Percentiles rank a stretch among this genome's conserved stretches.
phyloP scores from a whole-genome alignment of 2,888 invertebrate species.

The Synanthedon formicaeformis region DNA sequence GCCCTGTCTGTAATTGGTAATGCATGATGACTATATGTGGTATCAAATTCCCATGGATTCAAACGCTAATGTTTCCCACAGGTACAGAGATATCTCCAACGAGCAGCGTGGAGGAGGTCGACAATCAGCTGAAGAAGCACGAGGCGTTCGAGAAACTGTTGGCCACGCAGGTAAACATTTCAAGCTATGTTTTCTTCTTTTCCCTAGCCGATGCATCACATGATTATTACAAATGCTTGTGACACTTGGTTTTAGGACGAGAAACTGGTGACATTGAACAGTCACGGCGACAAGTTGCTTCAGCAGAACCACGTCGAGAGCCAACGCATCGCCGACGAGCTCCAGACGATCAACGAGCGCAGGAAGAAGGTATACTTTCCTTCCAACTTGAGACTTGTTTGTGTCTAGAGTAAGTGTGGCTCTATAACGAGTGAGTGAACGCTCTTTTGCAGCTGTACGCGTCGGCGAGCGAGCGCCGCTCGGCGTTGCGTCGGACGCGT shows the following conservation, averaged over 20 bases:
- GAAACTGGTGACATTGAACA: conserved; percentile 82
- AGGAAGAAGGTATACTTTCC: conserved; percentile 69
- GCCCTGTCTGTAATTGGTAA: too few relatives aligned
- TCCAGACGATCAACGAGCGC: conserved; percentile 80
- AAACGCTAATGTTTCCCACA: conserved; percentile 12
- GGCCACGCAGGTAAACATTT: conserved; percentile 69
- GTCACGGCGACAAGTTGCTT: conserved; percentile 87
- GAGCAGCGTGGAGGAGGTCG: conserved; percentile 85
- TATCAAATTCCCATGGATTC: too few relatives aligned
- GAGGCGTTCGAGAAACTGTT: conserved; percentile 95
- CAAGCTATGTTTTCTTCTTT: too few relatives aligned
- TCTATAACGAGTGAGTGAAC: not conserved
- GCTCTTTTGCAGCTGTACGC: conserved; percentile 68
- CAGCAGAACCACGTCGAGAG: conserved; percentile 93
- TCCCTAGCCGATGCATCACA: too few relatives aligned
- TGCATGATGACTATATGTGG: too few relatives aligned
- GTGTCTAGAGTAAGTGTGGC: not conserved
- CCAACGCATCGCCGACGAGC: conserved; percentile 79
- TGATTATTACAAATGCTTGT: too few relatives aligned
- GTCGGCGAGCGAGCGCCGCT: conserved; percentile 75
- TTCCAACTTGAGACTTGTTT: too few relatives aligned
- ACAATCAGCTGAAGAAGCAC: conserved; percentile 90
- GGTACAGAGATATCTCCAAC: conserved; percentile 80
- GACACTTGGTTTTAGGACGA: conserved; percentile 74
- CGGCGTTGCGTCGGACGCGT: conserved; percentile 80